These are phyloP conservation scores for Monoplex corrugatus DNA, from an alignment of 2,888 invertebrate genomes.

Conservation along the genomic window DNA sequence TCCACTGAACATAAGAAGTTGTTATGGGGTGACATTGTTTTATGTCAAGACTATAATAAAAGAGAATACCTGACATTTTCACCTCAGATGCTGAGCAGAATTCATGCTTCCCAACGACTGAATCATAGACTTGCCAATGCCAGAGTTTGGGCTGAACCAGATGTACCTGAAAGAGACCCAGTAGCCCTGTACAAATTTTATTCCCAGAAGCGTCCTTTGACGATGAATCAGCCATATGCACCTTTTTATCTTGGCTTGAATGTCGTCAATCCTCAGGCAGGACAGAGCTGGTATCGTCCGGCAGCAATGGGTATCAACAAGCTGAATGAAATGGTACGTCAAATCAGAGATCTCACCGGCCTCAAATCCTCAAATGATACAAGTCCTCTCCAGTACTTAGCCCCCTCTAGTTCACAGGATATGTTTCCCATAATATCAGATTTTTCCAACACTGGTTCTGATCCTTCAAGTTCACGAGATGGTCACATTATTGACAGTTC, in stretches of 20 bases:
- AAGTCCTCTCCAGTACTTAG: constrained; percentile 40
- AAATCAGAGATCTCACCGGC: constrained; percentile 74
- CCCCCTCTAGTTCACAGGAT: constrained; percentile 37
- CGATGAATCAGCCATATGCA: constrained; percentile 69
- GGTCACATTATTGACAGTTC: constrained; percentile 36
- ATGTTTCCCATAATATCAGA: constrained; percentile 41
- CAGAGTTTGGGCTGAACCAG: constrained; percentile 63
- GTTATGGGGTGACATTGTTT: constrained; percentile 74
- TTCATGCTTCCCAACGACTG: constrained; percentile 53
- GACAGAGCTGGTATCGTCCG: constrained; percentile 72
- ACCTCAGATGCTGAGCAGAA: constrained; percentile 59
- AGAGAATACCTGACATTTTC: constrained; percentile 70
- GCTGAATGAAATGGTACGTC: constrained; percentile 74
- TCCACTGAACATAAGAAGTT: constrained; percentile 75
- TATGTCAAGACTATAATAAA: constrained; percentile 64
- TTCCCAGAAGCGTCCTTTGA: constrained; percentile 67
- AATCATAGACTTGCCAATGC: constrained; percentile 57
- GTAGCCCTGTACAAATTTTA: constrained; percentile 74
- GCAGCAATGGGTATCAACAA: constrained; percentile 76
- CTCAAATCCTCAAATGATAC: constrained; percentile 52
- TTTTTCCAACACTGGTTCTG: constrained; percentile 45
- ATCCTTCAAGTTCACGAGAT: constrained; percentile 42
- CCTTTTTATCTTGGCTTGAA: constrained; percentile 75
- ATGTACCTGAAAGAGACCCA: constrained; percentile 69
- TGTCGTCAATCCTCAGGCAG: constrained; percentile 63